Percentiles rank a stretch among this genome's conserved stretches.
phyloP scores from a whole-genome alignment of 2,888 invertebrate species.

The Chrysolina oricalcia region DNA sequence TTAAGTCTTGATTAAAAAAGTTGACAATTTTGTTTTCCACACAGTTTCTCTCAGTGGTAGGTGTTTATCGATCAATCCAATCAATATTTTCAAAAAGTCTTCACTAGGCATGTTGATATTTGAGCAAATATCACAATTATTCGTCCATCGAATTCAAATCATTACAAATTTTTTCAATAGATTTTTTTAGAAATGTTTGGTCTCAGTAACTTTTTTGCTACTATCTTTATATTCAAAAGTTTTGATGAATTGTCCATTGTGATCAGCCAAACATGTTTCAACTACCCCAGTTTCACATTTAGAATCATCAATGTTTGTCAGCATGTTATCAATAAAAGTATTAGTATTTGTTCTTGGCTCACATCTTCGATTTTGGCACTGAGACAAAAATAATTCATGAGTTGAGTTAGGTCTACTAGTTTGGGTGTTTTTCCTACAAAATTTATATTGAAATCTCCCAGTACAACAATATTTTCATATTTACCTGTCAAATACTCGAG shows the following conservation, averaged over 20 bases:
- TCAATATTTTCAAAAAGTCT: neutral
- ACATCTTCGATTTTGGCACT: neutral
- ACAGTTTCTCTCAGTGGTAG: neutral
- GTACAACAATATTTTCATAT: neutral
- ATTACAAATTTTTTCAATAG: neutral
- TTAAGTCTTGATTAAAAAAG: neutral
- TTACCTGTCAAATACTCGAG: neutral
- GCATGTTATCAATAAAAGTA: neutral
- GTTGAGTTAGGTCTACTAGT: neutral
- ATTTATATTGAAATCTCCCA: neutral
- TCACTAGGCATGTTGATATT: neutral
- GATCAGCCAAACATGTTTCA: neutral
- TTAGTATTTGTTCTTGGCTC: neutral
- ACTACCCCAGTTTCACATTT: neutral
- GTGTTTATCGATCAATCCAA: neutral
- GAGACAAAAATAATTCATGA: neutral
- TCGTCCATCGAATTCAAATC: neutral
- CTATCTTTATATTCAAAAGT: too few relatives aligned
- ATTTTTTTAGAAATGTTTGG: neutral
- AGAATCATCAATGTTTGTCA: neutral
- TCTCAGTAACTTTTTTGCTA: neutral
- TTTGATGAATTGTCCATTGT: too few relatives aligned
- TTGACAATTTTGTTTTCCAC: neutral
- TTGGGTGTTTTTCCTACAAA: neutral
- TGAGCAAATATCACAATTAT: neutral